Evolutionary conservation across 2,888 invertebrate species (phyloP).

Genomic region (Limnephilus lunatus): DNA sequence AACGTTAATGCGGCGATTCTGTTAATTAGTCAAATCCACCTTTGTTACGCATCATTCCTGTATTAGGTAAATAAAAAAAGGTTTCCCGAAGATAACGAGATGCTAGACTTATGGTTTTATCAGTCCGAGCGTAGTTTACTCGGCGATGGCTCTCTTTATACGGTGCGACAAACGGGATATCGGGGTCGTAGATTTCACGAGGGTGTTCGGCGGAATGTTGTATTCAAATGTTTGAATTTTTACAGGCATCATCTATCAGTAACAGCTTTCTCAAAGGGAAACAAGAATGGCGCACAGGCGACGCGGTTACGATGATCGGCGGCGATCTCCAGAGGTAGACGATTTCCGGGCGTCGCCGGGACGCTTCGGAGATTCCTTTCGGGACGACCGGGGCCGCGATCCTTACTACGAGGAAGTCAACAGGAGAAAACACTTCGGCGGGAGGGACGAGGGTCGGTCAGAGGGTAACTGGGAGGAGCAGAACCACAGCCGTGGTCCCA

Average conservation of each 20-base stretch:
- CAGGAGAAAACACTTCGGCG: constrained; percentile 59
- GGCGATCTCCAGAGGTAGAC: constrained; percentile 36
- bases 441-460: constrained; percentile 41
- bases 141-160: constrained; percentile 46
- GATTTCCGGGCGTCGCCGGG: constrained; percentile 57
- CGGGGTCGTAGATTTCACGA: constrained; percentile 51
- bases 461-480: constrained; percentile 12
- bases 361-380: constrained; percentile 61
- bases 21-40: constrained; percentile 22
- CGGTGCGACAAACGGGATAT: constrained; percentile 45
- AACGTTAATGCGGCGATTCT: not conserved
- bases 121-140: constrained; percentile 44
- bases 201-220: constrained; percentile 45
- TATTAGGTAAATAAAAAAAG: constrained; percentile 61
- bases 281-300: constrained; percentile 55
- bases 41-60: constrained; percentile 12
- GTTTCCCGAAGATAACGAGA: constrained; percentile 53
- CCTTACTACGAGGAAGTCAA: constrained; percentile 53
- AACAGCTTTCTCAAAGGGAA: constrained; percentile 48
- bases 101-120: constrained; percentile 49
- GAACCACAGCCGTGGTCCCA: not conserved
- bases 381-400: constrained; percentile 59
- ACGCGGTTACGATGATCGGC: constrained; percentile 48
- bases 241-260: constrained; percentile 59
- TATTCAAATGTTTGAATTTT: constrained; percentile 59